Evolutionary conservation across 2,113 vertebrate species (phyloP).

Genomic region (Mixornis gularis): DNA sequence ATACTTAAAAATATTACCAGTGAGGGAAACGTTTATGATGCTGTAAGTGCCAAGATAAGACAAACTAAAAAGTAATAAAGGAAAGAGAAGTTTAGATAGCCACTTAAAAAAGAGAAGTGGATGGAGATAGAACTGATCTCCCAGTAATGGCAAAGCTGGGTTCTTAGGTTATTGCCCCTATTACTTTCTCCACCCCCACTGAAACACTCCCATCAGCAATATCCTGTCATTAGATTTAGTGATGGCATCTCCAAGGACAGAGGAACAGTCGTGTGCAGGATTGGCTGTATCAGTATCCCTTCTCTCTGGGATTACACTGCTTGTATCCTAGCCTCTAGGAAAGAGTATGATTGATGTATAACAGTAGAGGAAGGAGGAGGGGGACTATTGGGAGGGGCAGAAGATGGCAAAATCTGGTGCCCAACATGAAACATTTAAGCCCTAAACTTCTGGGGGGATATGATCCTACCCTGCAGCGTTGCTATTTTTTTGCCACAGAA

Average conservation of each 20-base stretch:
- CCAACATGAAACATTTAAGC: neutral
- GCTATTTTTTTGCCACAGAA: slow-evolving; percentile 7
- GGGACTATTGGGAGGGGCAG: neutral
- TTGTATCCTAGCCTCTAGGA: neutral
- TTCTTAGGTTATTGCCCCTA: neutral
- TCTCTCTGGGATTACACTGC: neutral
- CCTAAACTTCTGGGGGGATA: neutral
- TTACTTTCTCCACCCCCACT: neutral
- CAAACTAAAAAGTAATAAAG: neutral
- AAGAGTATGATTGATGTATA: neutral
- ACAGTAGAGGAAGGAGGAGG: neutral
- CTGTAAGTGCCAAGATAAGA: neutral
- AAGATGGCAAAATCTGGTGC: neutral
- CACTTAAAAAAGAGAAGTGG: neutral
- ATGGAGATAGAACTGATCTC: neutral
- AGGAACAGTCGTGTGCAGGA: neutral
- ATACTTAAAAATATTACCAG: neutral
- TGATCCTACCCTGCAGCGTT: neutral
- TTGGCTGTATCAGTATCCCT: neutral
- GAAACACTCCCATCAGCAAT: neutral
- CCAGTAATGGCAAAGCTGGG: neutral
- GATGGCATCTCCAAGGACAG: neutral
- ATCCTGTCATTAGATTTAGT: neutral
- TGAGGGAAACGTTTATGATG: neutral
- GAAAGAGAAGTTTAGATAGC: neutral